Evolutionary conservation across 2,113 vertebrate species (phyloP).

Genomic region (Gymnorhina tibicen): DNA sequence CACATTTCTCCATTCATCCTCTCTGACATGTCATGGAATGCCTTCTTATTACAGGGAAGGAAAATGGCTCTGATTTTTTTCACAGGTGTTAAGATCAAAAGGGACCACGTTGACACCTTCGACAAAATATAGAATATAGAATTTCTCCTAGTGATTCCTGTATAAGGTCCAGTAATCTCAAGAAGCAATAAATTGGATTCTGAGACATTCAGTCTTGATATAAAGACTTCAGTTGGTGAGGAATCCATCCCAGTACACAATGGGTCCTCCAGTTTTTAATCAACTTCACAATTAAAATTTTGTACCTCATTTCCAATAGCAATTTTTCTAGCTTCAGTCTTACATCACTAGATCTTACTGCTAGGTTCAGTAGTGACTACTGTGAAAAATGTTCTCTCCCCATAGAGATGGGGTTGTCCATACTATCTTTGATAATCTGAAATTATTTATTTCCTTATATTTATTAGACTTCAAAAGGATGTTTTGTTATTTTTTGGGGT

Average conservation of each 20-base stretch:
- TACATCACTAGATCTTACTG: neutral
- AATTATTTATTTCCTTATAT: neutral
- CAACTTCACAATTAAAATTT: neutral
- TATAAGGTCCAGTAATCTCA: neutral
- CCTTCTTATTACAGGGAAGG: neutral
- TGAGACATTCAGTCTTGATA: neutral
- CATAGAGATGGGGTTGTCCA: neutral
- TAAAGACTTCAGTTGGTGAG: neutral
- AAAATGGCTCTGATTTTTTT: neutral
- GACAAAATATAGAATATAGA: neutral
- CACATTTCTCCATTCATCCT: neutral
- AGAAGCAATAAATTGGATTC: neutral
- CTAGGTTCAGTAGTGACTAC: neutral
- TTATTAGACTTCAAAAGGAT: neutral
- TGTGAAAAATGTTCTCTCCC: neutral
- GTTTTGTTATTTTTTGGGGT: neutral
- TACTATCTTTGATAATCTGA: neutral
- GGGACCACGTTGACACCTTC: neutral
- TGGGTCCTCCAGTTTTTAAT: neutral
- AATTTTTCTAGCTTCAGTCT: neutral
- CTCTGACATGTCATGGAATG: neutral
- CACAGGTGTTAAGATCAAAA: neutral
- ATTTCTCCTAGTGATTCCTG: neutral
- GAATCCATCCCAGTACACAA: neutral
- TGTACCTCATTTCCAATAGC: neutral